Evolutionary conservation across 2,797 vertebrate species (phyloP).

Genomic region (Poliocrania exsul): DNA sequence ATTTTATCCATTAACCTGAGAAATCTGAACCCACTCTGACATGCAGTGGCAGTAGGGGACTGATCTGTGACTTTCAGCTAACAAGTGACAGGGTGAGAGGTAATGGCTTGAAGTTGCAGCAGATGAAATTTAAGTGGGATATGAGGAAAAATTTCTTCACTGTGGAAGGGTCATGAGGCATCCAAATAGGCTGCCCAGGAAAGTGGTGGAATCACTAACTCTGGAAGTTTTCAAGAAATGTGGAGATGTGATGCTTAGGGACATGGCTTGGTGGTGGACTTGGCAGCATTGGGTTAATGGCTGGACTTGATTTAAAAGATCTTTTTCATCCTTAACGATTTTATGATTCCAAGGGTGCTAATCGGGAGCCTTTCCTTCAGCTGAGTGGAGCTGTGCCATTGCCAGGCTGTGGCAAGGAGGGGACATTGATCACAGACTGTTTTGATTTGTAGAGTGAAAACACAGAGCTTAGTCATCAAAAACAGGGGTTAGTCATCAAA

Average conservation of each 20-base stretch:
- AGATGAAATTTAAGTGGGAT: neutral
- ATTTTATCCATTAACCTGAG: neutral
- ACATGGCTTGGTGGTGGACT: neutral
- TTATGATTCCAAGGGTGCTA: neutral
- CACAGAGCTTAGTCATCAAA: conserved; percentile 62
- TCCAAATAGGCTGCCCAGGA: neutral
- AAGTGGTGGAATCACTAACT: neutral
- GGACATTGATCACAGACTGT: neutral
- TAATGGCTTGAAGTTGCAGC: neutral
- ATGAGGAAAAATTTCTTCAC: neutral
- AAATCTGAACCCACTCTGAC: neutral
- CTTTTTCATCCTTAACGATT: neutral
- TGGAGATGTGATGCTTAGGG: neutral
- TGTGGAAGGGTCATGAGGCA: neutral
- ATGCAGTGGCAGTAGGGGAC: neutral
- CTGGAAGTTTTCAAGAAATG: neutral
- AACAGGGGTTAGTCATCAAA: conserved; percentile 56
- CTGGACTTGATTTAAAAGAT: neutral
- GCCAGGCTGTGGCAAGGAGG: neutral
- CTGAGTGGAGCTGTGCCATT: neutral
- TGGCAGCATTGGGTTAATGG: neutral
- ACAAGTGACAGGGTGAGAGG: neutral
- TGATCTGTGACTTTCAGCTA: neutral
- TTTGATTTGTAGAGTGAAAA: conserved; percentile 19
- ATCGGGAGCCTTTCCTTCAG: neutral